phyloP scores from a whole-genome alignment of 37 sponge, comb jelly and placozoan genomes.

The Chondrosia reniformis region DNA sequence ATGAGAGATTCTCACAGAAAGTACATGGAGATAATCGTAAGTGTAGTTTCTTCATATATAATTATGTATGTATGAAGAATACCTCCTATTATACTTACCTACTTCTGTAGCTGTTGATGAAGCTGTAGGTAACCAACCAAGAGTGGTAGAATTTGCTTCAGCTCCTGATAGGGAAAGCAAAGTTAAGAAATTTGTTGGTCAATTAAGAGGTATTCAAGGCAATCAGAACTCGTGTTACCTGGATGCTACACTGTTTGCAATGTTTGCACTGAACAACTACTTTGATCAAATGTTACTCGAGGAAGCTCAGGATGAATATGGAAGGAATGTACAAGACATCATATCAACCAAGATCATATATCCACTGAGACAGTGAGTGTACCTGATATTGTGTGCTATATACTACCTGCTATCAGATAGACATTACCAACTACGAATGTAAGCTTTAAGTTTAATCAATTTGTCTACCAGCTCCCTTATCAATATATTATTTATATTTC shows the following conservation, averaged over 20 bases:
- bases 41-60: neutral
- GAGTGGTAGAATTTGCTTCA: no score
- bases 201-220: constrained; percentile 85
- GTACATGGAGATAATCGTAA: constrained; percentile 7
- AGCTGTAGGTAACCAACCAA: no score
- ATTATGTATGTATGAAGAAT: no score
- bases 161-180: neutral
- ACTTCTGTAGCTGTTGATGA: no score
- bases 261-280: constrained; percentile 77
- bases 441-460: no score
- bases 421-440: no score
- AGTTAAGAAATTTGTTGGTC: constrained; percentile 24
- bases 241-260: constrained; percentile 90
- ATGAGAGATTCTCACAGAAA: neutral
- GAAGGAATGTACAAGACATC: constrained; percentile 15
- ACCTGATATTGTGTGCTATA: neutral
- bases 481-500: no score
- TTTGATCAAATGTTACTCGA: constrained; percentile 75
- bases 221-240: constrained; percentile 97
- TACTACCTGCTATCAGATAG: no score
- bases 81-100: no score
- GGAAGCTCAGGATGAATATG: neutral
- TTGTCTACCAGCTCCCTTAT: no score
- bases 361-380: constrained; percentile 69
- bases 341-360: constrained; percentile 75